phyloP scores from a whole-genome alignment of 1,140 invertebrate species.

The Scaptodrosophila lebanonensis region DNA sequence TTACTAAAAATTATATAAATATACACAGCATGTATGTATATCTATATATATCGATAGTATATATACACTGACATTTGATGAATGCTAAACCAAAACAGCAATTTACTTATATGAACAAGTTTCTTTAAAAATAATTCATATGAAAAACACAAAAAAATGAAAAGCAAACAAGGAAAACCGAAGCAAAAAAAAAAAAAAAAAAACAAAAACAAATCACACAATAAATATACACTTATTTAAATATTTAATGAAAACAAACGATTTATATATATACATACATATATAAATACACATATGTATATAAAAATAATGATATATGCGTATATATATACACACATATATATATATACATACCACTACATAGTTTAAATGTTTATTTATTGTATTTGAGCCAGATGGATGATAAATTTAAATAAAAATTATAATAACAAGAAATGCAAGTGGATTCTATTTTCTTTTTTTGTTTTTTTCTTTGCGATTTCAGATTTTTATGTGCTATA shows the following conservation, averaged over 20 bases:
- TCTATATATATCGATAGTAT: conserved; percentile 33
- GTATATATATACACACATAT: conserved; percentile 32
- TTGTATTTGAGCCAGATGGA: conserved; percentile 61
- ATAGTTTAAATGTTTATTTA: conserved; percentile 74
- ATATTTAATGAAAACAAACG: conserved; percentile 52
- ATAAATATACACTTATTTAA: conserved; percentile 70
- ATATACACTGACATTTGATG: conserved; percentile 44
- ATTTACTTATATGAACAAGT: conserved; percentile 54
- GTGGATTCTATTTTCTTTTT: too few relatives aligned
- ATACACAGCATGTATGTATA: conserved; percentile 25
- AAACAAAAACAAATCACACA: conserved; percentile 38
- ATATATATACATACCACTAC: conserved; percentile 66
- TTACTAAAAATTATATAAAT: conserved; percentile 44
- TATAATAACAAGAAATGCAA: conserved; percentile 35
- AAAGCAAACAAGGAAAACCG: conserved; percentile 20
- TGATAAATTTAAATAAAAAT: conserved; percentile 66
- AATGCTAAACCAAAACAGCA: conserved; percentile 51
- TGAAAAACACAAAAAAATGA: conserved; percentile 12
- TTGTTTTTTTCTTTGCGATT: too few relatives aligned
- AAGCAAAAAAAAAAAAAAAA: conserved; percentile 9
- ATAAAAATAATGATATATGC: conserved; percentile 6
- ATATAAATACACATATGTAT: conserved; percentile 22
- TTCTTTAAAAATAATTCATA: conserved; percentile 37
- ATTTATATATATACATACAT: conserved; percentile 46
- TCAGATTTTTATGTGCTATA: too few relatives aligned